Evolutionary conservation across 2,797 vertebrate genomes (phyloP).

Genomic region (Pogoniulus pusillus): DNA sequence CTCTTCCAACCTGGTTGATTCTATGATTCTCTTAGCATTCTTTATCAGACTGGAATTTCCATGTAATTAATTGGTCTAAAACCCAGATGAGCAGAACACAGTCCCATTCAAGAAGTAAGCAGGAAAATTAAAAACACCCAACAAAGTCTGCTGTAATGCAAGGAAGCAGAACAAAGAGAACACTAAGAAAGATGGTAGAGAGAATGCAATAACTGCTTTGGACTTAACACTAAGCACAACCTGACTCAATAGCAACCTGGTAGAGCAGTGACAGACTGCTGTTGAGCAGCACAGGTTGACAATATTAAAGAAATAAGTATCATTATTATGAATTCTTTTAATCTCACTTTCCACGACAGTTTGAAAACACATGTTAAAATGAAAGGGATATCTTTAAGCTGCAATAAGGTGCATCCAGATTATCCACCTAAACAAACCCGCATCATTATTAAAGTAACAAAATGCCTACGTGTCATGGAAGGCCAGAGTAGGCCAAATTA

Average conservation of each 20-base stretch:
- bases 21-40: too few relatives aligned
- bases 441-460: background rate
- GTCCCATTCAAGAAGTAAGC: background rate
- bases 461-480: too few relatives aligned
- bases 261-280: background rate
- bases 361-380: conserved; percentile 22
- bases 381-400: background rate
- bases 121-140: background rate
- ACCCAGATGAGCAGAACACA: background rate
- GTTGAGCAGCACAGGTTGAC: background rate
- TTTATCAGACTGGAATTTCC: background rate
- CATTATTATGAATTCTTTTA: conserved; percentile 3
- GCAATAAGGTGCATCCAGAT: conserved; percentile 20
- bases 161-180: background rate
- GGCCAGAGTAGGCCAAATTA: too few relatives aligned
- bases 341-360: conserved; percentile 10
- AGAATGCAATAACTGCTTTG: background rate
- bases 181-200: background rate
- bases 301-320: background rate
- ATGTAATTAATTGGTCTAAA: background rate
- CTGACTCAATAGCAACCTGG: background rate
- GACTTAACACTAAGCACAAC: background rate
- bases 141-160: background rate
- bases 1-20: too few relatives aligned
- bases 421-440: conserved; percentile 20